Conservation (phyloP, 2,113 vertebrate species). For the Agelaius tricolor region DNA sequence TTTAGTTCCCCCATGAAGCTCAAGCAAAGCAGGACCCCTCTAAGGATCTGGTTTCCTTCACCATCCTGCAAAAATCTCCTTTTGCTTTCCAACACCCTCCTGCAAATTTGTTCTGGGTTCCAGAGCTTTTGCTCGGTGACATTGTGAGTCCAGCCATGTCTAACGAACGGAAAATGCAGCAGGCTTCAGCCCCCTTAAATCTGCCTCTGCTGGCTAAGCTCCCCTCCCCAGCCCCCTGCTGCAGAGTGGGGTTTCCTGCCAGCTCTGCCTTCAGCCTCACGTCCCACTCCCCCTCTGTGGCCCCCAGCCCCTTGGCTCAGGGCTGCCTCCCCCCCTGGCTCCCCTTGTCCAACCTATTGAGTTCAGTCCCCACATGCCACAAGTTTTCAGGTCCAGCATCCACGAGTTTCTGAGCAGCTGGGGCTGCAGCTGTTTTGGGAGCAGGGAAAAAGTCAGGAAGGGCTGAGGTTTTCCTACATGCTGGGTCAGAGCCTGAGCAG, state of each 20-base stretch:
- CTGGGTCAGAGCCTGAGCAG: not conserved
- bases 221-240: not conserved
- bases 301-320: slow-evolving; percentile 36
- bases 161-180: not conserved
- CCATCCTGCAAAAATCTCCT: not conserved
- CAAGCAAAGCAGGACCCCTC: not conserved
- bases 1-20: not conserved
- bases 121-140: not conserved
- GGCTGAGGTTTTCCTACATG: not conserved
- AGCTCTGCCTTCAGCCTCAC: not conserved
- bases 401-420: not conserved
- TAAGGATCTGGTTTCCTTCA: slow-evolving; percentile 35
- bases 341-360: not conserved
- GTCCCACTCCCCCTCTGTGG: not conserved
- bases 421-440: not conserved
- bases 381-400: not conserved
- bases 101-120: slow-evolving; percentile 2
- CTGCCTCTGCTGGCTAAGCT: not conserved
- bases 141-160: not conserved
- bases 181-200: not conserved
- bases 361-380: accelerated
- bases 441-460: not conserved
- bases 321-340: not conserved
- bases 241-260: not conserved
- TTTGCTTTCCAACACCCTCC: slow-evolving; percentile 17